Base-by-base conservation (phyloP, 2,888 invertebrate genomes). In the Diachrysia chrysitis region DNA sequence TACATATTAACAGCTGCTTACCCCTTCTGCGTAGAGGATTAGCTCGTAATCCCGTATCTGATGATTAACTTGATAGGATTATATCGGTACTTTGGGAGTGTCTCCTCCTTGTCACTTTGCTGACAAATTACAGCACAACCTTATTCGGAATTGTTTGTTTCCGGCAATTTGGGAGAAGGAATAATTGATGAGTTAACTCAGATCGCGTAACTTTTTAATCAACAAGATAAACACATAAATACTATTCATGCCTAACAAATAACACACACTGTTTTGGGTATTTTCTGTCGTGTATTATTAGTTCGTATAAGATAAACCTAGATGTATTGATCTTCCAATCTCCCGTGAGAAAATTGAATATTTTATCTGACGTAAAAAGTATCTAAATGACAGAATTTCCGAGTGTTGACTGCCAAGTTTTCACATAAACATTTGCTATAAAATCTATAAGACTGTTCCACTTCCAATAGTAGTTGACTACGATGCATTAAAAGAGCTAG, bases 181-280 rank as follows among this genome's bases (percentile, higher is more conserved):
- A 71, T 76, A 59, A 76, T 71, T 76, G 29, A 60, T 61, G 64
- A 6, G 9, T 35, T 16, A 21, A 46, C 35, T 53, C 19, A 19
- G 54, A 54, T 55, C 23, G 69, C 42, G 32, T 60, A 78, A 78
- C 62, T 73, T 78, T 78, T 78, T 68, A 67, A 74, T 74, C 69
- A 78, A 78, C 54, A 60, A 32, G 42, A 29, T 35, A 16, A 63
- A 57, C 19, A 63, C 62, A 48, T 78, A 32, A 35, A 62, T 63
- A 60, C 32, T 48, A 58, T 58, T 58, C 54, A 23, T 54, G 62
- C n/a, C 23, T 19, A 46, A 4, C n/a, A 16, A 35, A 51, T n/a
- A 77, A 19, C 23, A 55, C 42, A 7, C n/a, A n/a, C n/a, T 51
- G 19, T 3, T 21, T 17, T 51, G 12, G 1, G 48, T 21, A 19